Evolutionary conservation across 2,113 vertebrate species (phyloP).

Genomic region (Machaerirhynchus nigripectus): DNA sequence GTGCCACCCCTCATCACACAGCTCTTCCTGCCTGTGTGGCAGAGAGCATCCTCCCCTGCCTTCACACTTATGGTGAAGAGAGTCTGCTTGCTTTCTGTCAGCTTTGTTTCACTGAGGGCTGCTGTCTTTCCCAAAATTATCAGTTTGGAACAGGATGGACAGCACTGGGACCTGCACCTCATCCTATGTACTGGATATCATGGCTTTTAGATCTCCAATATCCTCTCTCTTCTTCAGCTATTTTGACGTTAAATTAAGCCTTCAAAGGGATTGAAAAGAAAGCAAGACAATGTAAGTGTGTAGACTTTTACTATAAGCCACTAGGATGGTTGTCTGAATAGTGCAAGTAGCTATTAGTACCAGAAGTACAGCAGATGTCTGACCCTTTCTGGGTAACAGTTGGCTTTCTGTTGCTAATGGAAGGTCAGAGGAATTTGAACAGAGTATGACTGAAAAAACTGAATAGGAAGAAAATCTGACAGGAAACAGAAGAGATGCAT

Average conservation of each 20-base stretch:
- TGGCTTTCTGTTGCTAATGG: background rate
- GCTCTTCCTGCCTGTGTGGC: background rate
- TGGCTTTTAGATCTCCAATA: background rate
- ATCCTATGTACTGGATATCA: background rate
- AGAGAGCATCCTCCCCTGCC: background rate
- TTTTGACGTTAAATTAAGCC: background rate
- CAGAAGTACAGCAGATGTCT: background rate
- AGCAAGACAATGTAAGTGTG: background rate
- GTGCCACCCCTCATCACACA: background rate
- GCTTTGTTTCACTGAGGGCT: background rate
- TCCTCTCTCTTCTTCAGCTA: background rate
- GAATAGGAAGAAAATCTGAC: background rate
- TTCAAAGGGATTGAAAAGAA: background rate
- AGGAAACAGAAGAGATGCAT: background rate
- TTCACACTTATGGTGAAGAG: background rate
- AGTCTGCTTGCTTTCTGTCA: background rate
- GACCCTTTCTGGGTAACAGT: background rate
- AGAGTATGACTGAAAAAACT: background rate
- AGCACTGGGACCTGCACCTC: background rate
- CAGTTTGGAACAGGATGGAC: background rate
- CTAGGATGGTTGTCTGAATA: background rate
- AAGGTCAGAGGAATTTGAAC: background rate
- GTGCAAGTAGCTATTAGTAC: background rate
- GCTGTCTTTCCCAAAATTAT: background rate
- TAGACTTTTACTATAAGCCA: background rate